A percentile compares a stretch with the other conserved stretches of the same genome.
Conservation (phyloP, 2,888 invertebrate species). For the Muschampia plurimacula region DNA sequence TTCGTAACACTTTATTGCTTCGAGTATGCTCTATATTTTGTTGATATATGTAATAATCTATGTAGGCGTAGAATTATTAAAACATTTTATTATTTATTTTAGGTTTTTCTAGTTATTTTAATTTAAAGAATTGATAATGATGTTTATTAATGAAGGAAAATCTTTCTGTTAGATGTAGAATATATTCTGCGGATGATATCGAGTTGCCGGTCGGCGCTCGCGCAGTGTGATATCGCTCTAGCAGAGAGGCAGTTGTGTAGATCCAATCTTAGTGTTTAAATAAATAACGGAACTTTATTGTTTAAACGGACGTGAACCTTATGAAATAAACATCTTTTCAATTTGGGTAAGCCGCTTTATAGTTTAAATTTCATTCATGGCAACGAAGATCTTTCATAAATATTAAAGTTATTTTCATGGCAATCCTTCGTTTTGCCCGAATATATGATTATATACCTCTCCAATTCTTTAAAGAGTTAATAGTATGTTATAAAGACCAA, state of each 20-base stretch:
- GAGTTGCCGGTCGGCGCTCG: conserved; percentile 35
- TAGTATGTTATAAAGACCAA: background rate
- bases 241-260: conserved; percentile 53
- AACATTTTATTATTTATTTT: conserved; percentile 39
- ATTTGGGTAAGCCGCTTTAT: conserved; percentile 34
- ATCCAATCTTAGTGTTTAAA: background rate
- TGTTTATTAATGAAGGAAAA: background rate
- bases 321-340: conserved; percentile 33
- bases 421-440: background rate
- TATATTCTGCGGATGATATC: background rate
- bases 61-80: conserved; percentile 43
- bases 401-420: conserved; percentile 3
- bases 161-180: background rate
- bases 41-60: conserved; percentile 44
- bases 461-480: background rate
- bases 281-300: background rate
- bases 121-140: conserved; percentile 5
- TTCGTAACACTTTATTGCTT: conserved; percentile 37
- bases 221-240: conserved; percentile 53
- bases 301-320: conserved; percentile 15
- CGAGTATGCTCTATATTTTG: conserved; percentile 16
- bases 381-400: conserved; percentile 9
- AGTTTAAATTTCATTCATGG: conserved; percentile 13
- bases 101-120: background rate
- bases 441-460: background rate